These are phyloP conservation scores for Muntiacus reevesi DNA, from an alignment of 2,113 vertebrate species.

Conservation along the genomic window DNA sequence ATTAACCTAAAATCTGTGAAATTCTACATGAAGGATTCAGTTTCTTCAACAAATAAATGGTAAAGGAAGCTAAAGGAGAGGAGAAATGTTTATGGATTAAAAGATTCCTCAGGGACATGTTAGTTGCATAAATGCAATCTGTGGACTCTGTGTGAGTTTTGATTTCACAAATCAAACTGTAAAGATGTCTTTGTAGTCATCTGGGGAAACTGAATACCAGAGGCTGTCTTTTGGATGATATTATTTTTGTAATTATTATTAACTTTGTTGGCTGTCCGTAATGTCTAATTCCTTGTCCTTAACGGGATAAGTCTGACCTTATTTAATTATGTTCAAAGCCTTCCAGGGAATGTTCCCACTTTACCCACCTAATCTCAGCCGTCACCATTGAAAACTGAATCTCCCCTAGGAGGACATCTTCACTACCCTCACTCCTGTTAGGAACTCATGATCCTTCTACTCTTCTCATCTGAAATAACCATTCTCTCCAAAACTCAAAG, in stretches of 20 bases:
- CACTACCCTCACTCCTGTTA: not conserved
- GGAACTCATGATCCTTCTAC: not conserved
- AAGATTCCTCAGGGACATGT: not conserved
- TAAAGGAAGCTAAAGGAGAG: not conserved
- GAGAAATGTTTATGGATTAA: not conserved
- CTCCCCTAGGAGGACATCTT: not conserved
- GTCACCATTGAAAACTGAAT: not conserved
- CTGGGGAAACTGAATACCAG: not conserved
- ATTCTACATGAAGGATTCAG: not conserved
- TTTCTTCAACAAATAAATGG: not conserved
- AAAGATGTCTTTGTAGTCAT: not conserved
- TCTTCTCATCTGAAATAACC: not conserved
- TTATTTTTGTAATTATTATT: not conserved
- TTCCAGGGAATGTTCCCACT: not conserved
- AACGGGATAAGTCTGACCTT: not conserved
- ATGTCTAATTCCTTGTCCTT: not conserved
- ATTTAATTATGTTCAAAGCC: not conserved
- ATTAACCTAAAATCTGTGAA: not conserved
- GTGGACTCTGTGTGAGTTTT: not conserved
- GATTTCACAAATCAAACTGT: not conserved
- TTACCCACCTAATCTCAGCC: not conserved
- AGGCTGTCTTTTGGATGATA: not conserved
- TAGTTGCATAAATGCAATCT: not conserved
- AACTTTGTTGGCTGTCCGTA: not conserved
- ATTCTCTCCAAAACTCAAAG: not conserved